Evolutionary conservation across 2,888 invertebrate species (phyloP), one percentile per base, ranked within the genome.

Genomic region (Tachystola acroxantha): DNA sequence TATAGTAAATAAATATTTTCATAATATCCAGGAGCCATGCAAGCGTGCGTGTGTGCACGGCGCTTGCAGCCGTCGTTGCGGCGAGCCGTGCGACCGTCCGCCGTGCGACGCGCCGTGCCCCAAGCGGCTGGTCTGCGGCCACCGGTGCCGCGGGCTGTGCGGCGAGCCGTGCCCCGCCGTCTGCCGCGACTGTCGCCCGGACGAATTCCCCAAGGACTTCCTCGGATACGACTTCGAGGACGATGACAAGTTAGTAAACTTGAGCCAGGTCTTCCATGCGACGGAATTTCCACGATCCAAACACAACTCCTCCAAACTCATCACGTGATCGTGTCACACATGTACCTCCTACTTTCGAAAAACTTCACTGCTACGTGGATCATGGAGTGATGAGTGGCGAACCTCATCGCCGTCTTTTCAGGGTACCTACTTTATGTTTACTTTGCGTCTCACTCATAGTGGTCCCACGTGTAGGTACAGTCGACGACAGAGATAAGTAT

Each of bases 111-210:
- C 64, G 57, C 67, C 76, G 6, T 90, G 90, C 56, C 9, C 33
- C 10, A 55, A 48, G 38, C 11, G 11, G 11, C 69, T 84, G 43
- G 33, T 49, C 24, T 93, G 93, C 72, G 76, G 78, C 0, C 92
- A 93, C 71, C 57, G 59, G n/a, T 92, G 93, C 70, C 84, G 91
- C 57, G 92, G 93, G 9, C 85, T 92, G 34, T 94, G 93, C 73
- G 92, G 92, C n/a, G 93, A 94, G 65, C 82, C 81, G 7, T 93
- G 93, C 64, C 91, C 91, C 10, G 65, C 65, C 20, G 53, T 89
- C 34, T 93, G 93, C 72, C 67, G 80, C 14, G 32, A 60, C 10
- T 93, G 93, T 71, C 52, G 88, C 41, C 74, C 79, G n/a, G 86
- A 85, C 6, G 51, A 71, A 42, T 80, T 89, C 57, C 82, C 84